phyloP scores from a whole-genome alignment of 1,140 invertebrate species.

The Bombus picipes region DNA sequence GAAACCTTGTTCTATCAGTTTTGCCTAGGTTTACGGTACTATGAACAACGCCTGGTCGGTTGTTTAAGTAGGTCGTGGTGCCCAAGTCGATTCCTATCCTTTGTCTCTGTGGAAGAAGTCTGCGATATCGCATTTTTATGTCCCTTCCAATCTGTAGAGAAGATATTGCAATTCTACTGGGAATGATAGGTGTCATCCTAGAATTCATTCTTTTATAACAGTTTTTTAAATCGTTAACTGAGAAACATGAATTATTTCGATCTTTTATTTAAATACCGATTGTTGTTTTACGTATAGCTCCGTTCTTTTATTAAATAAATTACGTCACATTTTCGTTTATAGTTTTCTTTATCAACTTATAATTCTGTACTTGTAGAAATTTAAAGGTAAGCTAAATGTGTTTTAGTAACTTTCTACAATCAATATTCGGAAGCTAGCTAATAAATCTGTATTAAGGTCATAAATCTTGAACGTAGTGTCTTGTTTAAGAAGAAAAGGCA shows the following conservation, averaged over 20 bases:
- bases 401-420: not conserved
- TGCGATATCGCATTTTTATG: not conserved
- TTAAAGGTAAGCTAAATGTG: not conserved
- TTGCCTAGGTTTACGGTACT: slow-evolving; percentile 64
- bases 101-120: not conserved
- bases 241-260: too few species aligned
- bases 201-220: not conserved
- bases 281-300: too few species aligned
- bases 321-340: too few species aligned
- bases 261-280: too few species aligned
- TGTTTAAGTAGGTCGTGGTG: slow-evolving; percentile 46
- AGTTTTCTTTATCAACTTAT: too few species aligned
- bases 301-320: too few species aligned
- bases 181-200: not conserved
- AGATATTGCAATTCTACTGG: not conserved
- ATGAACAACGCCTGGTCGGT: slow-evolving; percentile 17
- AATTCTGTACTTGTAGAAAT: too few species aligned
- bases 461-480: not conserved
- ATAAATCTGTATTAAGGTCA: not conserved
- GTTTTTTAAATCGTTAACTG: too few species aligned
- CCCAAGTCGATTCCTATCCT: not conserved
- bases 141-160: not conserved
- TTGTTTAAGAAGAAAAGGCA: not conserved
- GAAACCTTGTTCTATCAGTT: slow-evolving; percentile 68
- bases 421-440: not conserved